phyloP scores from a whole-genome alignment of 2,797 vertebrate species.

The Delichon dasypus region DNA sequence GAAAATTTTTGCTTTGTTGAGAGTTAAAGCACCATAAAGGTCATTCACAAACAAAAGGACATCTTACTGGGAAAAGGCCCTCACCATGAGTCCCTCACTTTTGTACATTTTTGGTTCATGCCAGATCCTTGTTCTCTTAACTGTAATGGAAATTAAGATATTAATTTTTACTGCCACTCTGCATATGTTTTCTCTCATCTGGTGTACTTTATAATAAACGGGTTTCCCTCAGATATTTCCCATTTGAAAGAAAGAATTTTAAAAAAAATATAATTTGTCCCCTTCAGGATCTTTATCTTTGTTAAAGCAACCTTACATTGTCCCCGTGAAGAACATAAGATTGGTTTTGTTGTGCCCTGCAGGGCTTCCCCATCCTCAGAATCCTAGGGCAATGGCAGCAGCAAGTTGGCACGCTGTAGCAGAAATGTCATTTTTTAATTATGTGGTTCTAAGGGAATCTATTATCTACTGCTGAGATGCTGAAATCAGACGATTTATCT shows the following conservation, averaged over 20 bases:
- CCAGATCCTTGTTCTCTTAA: background rate
- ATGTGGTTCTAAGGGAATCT: constrained; percentile 75
- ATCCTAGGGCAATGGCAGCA: constrained; percentile 36
- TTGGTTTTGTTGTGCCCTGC: constrained; percentile 51
- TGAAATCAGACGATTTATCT: constrained; percentile 77
- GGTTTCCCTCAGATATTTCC: background rate
- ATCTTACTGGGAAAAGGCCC: background rate
- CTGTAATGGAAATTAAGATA: background rate
- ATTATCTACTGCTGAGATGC: constrained; percentile 73
- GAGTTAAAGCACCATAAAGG: background rate
- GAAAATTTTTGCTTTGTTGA: background rate
- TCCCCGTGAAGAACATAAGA: constrained; percentile 29
- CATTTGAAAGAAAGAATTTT: background rate
- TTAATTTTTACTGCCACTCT: constrained; percentile 38
- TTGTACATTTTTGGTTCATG: background rate
- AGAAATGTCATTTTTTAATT: constrained; percentile 79
- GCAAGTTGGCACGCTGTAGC: constrained; percentile 55
- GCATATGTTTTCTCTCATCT: constrained; percentile 28
- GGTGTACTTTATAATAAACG: background rate
- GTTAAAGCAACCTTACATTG: background rate
- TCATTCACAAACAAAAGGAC: background rate
- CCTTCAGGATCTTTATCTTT: background rate
- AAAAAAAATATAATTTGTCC: background rate
- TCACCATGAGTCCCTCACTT: background rate
- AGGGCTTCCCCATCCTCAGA: background rate